phyloP scores from a whole-genome alignment of 2,888 invertebrate species.

The Tuberolachnus salignus region DNA sequence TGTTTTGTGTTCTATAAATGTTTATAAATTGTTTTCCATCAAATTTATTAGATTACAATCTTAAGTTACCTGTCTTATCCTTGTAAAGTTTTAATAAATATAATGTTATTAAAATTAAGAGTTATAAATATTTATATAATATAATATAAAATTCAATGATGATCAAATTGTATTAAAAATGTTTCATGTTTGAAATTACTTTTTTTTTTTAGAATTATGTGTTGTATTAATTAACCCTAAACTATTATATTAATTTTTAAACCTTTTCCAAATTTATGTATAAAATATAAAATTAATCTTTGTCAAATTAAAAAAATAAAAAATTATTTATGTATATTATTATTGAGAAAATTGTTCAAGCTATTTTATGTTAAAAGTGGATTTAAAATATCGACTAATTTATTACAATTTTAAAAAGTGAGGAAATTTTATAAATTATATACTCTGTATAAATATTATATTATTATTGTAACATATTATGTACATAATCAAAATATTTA shows the following conservation, averaged over 20 bases:
- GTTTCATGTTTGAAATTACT: neutral
- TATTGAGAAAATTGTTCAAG: neutral
- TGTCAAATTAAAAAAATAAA: neutral
- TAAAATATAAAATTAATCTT: neutral
- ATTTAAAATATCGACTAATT: conserved; percentile 13
- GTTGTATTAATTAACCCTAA: neutral
- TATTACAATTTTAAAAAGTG: no score
- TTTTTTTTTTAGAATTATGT: conserved; percentile 13
- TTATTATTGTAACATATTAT: conserved; percentile 39
- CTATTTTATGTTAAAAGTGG: neutral
- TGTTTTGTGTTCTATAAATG: neutral
- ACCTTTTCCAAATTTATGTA: conserved; percentile 8
- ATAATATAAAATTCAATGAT: neutral
- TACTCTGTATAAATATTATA: conserved; percentile 34
- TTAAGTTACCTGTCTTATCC: neutral
- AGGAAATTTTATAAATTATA: conserved; percentile 4
- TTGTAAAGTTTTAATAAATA: conserved; percentile 12
- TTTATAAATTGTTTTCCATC: conserved; percentile 6
- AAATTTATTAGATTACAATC: conserved; percentile 16
- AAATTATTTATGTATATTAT: neutral
- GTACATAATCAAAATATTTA: conserved; percentile 49
- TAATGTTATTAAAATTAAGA: conserved; percentile 12
- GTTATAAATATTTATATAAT: conserved; percentile 19
- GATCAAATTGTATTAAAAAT: neutral
- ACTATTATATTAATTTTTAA: conserved; percentile 19